Conservation (phyloP, 1,140 invertebrate species). For the Drosophila equinoxialis region DNA sequence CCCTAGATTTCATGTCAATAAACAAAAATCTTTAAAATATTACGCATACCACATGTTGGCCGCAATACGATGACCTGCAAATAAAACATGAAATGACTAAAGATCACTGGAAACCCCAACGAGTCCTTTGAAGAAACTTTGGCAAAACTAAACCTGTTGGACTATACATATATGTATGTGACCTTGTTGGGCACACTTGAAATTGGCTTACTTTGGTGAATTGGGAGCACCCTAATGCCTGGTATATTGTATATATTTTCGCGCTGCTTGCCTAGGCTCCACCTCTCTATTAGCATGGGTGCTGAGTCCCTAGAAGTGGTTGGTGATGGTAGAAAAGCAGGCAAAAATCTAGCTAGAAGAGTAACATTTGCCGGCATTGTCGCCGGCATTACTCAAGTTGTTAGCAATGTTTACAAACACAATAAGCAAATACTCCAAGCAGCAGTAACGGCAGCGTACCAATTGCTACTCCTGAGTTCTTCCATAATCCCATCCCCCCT, state of each 20-base stretch:
- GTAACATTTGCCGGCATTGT: slow-evolving; percentile 54
- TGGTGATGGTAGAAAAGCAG: slow-evolving; percentile 8
- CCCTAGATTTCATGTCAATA: no score
- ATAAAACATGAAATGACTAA: no score
- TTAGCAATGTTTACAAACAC: slow-evolving; percentile 81
- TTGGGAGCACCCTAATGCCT: slow-evolving; percentile 10
- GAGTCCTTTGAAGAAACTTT: no score
- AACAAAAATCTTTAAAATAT: neutral
- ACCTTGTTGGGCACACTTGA: no score
- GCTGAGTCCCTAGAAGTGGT: slow-evolving; percentile 36
- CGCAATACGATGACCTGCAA: no score
- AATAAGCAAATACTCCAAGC: slow-evolving; percentile 73
- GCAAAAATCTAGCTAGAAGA: slow-evolving; percentile 2
- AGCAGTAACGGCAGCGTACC: slow-evolving; percentile 27
- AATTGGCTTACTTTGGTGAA: neutral
- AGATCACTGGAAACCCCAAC: no score
- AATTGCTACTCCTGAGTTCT: slow-evolving; percentile 12
- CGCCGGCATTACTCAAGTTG: slow-evolving; percentile 80
- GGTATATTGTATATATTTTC: slow-evolving; percentile 8
- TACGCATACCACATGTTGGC: neutral
- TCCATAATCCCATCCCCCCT: neutral
- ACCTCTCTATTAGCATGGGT: slow-evolving; percentile 55
- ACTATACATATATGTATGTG: no score
- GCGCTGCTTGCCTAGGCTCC: slow-evolving; percentile 1
- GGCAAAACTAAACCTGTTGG: no score